Evolutionary conservation across 2,797 vertebrate genomes (phyloP).

Genomic region (Semotilus atromaculatus): DNA sequence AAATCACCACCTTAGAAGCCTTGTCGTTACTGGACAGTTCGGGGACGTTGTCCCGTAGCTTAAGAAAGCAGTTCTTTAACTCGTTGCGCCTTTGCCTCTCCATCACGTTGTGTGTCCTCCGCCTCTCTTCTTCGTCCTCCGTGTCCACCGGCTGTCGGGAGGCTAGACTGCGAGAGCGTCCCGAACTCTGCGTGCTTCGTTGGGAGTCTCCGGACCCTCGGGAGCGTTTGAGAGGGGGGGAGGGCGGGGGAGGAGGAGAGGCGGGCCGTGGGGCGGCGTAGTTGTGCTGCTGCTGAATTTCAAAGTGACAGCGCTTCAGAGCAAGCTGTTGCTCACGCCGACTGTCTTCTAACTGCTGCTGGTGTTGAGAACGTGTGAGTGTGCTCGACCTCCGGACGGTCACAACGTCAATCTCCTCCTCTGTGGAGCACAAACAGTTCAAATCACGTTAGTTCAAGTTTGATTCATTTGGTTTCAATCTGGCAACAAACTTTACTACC

Average conservation of each 20-base stretch:
- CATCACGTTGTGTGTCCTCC: slow-evolving; percentile 84
- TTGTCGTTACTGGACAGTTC: slow-evolving; percentile 83
- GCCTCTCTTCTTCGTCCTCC: slow-evolving; percentile 80
- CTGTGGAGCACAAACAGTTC: slow-evolving; percentile 57
- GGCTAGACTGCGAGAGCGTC: slow-evolving; percentile 60
- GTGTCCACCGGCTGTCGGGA: slow-evolving; percentile 63
- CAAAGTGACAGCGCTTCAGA: slow-evolving; percentile 70
- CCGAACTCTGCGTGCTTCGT: slow-evolving; percentile 52
- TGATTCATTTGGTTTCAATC: neutral
- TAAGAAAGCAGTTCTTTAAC: slow-evolving; percentile 82
- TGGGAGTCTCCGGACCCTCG: slow-evolving; percentile 57
- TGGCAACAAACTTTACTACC: neutral
- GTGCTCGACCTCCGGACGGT: slow-evolving; percentile 70
- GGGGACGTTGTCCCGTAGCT: slow-evolving; percentile 78
- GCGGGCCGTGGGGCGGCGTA: slow-evolving; percentile 81
- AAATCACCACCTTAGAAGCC: slow-evolving; percentile 84
- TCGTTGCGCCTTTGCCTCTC: slow-evolving; percentile 83
- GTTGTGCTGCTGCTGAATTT: slow-evolving; percentile 85
- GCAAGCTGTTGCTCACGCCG: slow-evolving; percentile 63
- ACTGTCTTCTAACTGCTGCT: slow-evolving; percentile 60
- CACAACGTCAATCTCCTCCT: slow-evolving; percentile 85
- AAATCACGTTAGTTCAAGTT: neutral
- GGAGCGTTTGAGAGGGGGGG: slow-evolving; percentile 67
- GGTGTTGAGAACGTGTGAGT: slow-evolving; percentile 58
- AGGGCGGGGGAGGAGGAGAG: slow-evolving; percentile 62